Base-by-base conservation (phyloP, 2,113 vertebrate genomes). In the Pica pica region DNA sequence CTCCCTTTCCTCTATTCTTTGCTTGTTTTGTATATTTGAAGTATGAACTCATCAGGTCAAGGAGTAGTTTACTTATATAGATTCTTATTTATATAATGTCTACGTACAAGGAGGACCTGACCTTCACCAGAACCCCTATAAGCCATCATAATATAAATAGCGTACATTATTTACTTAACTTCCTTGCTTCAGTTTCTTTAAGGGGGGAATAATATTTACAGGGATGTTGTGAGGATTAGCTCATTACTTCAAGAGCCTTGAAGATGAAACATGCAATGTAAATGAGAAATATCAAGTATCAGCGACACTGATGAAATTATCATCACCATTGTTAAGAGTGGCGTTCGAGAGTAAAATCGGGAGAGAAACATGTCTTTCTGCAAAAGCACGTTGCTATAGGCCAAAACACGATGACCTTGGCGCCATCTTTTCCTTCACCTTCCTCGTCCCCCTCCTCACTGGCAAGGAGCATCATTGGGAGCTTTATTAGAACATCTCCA, bases 231-330 rank as follows among this genome's bases (percentile, higher is more conserved):
- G 94, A 96, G 93, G 95, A 96, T 95, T 95, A 96, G 95, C 95
- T 96, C 92, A 96, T 96, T 96, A 96, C 83, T 94, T 96, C 94
- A 95, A 97, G 95, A 97, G 94, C 95, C 92, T 87, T 96, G 94
- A 96, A 96, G 93, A 97, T 95, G 95, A 96, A 96, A 96, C 94
- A 56, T 95, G 95, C 90, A 86, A 94, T 93, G 92, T 94, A 96
- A 97, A 96, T 95, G 93, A 96, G 94, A 93, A 96, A 92, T 96
- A 95, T 95, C 95, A 97, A 97, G 96, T 94, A 92, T 95, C 96
- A 94, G 80, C 5, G 73, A 71, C 83, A 77, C 93, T 96, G 96
- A 97, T 96, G 95, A 95, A 94, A 95, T 95, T 94, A 96, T 94
- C 85, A 93, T 97, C 95, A 84, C 92, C 80, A 96, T 93, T 96